A percentile compares a stretch with the other conserved stretches of the same genome.
phyloP scores from a whole-genome alignment of 2,888 invertebrate genomes.

The Blomia tropicalis region DNA sequence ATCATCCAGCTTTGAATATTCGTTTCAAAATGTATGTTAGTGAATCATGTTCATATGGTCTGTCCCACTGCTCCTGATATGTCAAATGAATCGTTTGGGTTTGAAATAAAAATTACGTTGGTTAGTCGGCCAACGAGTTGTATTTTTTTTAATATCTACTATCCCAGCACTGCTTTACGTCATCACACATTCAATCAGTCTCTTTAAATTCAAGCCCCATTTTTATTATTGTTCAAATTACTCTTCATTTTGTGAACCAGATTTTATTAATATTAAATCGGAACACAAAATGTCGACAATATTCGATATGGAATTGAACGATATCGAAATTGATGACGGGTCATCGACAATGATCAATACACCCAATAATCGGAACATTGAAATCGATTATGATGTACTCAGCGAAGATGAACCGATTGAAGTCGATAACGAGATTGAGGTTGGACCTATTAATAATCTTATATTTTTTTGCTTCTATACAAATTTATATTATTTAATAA shows the following conservation, averaged over 20 bases:
- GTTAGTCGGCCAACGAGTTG: background rate
- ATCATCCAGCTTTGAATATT: too few species aligned
- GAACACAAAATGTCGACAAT: slow-evolving; percentile 46
- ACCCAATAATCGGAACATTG: background rate
- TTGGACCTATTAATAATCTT: too few species aligned
- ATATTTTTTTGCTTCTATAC: background rate
- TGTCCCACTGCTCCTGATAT: too few species aligned
- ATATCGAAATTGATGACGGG: slow-evolving; percentile 32
- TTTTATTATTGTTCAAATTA: too few species aligned
- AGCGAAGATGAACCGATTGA: slow-evolving; percentile 8
- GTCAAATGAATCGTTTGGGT: too few species aligned
- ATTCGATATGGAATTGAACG: slow-evolving; percentile 75
- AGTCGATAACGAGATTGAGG: slow-evolving; percentile 15
- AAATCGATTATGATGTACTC: slow-evolving; percentile 13
- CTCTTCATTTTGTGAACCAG: too few species aligned
- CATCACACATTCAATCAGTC: background rate
- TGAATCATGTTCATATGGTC: too few species aligned
- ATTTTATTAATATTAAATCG: too few species aligned
- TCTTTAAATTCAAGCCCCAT: too few species aligned
- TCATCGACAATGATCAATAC: background rate
- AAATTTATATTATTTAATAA: too few species aligned
- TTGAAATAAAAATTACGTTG: too few species aligned
- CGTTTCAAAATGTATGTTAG: too few species aligned
- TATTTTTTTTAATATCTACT: background rate
- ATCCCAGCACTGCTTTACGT: background rate